These are phyloP conservation scores for Planococcus citri DNA, from an alignment of 1,140 invertebrate genomes.

Conservation along the genomic window DNA sequence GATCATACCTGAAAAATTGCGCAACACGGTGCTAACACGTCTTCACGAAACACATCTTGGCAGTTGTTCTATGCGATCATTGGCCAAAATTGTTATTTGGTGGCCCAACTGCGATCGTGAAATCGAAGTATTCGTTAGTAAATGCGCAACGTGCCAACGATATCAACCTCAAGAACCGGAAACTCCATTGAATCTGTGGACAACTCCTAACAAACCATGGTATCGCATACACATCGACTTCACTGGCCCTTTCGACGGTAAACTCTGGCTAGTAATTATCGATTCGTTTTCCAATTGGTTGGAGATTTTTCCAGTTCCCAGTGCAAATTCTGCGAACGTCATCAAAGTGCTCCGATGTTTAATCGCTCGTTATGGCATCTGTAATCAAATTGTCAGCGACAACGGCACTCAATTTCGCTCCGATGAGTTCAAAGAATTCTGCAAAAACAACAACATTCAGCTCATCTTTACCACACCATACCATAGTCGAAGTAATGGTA, in stretches of 20 bases:
- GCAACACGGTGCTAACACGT: slow-evolving; percentile 12
- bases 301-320: neutral
- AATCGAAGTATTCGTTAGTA: slow-evolving; percentile 4
- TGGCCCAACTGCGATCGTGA: slow-evolving; percentile 26
- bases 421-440: neutral
- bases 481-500: neutral
- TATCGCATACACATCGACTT: slow-evolving; percentile 7
- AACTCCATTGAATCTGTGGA: neutral
- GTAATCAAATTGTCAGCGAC: neutral
- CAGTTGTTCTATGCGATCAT: slow-evolving; percentile 23
- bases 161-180: neutral
- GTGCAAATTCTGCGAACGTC: neutral
- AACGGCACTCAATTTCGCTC: slow-evolving; percentile 15
- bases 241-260: neutral
- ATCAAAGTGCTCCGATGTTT: neutral
- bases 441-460: neutral
- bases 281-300: neutral
- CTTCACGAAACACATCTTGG: slow-evolving; percentile 23
- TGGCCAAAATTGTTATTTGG: slow-evolving; percentile 19
- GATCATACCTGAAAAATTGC: slow-evolving; percentile 21
- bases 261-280: neutral
- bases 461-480: neutral
- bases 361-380: neutral
- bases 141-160: neutral
- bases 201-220: neutral